phyloP scores from a whole-genome alignment of 1,140 invertebrate species.

The Xylocopa sonorina region DNA sequence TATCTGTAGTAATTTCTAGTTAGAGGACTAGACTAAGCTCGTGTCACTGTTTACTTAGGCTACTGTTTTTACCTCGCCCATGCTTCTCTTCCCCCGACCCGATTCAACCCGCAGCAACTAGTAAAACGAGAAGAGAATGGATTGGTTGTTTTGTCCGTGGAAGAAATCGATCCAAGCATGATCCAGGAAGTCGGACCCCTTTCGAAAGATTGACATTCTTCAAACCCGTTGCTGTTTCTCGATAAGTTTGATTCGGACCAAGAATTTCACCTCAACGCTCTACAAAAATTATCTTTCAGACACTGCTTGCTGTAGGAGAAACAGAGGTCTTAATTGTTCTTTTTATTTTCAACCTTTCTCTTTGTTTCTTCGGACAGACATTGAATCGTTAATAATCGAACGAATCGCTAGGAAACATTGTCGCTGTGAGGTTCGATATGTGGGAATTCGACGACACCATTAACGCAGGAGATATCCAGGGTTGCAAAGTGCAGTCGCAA shows the following conservation, averaged over 20 bases:
- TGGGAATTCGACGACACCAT: constrained; percentile 57
- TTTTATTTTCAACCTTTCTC: no score
- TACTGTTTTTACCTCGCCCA: neutral
- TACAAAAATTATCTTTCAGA: no score
- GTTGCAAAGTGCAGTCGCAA: constrained; percentile 38
- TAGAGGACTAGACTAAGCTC: constrained; percentile 1
- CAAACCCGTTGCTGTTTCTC: neutral
- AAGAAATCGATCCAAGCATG: constrained; percentile 61
- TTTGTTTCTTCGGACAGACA: no score
- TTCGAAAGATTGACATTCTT: neutral
- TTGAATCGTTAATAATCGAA: neutral
- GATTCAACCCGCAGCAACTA: neutral
- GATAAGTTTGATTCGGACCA: no score
- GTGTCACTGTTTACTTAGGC: constrained; percentile 62
- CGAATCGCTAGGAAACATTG: neutral
- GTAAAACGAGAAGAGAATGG: constrained; percentile 59
- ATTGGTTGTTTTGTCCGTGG: constrained; percentile 49
- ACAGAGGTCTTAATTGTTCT: no score
- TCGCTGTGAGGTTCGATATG: neutral
- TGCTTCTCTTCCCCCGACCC: neutral
- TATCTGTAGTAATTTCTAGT: constrained; percentile 14
- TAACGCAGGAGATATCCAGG: constrained; percentile 41
- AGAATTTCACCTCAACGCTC: no score
- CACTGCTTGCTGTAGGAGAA: no score
- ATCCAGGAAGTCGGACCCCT: neutral